Base-by-base conservation (phyloP, 2,888 invertebrate genomes). In the Macrophya alboannulata region DNA sequence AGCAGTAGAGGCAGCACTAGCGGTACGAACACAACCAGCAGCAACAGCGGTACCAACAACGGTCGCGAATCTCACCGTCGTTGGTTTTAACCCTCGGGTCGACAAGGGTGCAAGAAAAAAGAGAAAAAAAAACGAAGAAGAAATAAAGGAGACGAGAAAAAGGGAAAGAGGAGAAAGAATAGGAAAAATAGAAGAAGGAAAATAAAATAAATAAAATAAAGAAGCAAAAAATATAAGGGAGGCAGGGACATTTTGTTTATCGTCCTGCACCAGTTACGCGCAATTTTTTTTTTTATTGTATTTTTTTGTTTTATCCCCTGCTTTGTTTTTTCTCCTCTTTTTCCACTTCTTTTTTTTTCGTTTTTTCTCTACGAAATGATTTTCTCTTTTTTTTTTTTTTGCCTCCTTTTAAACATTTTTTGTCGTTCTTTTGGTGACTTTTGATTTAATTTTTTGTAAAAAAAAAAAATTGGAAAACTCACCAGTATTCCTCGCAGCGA, bases 401-500 rank as follows among this genome's bases (percentile, higher is more conserved):
- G 17, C 71, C 17, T 71, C 6, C 0, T 4, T 40, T 40, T 17
- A 15, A 12, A n/a, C n/a, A n/a, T n/a, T 17, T 2, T 15, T 71
- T 40, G 37, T 40, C 1, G 12, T 37, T 17, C 17, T 17, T n/a
- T 4, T n/a, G 37, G 17, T 1, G 17, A 17, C 17, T 71, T 15
- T 0, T 4, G 17, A n/a, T 40, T 21, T 3, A 17, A 40, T n/a
- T 72, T 17, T 17, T n/a, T 43, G 2, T 9, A 45, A 5, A n/a
- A n/a, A n/a, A n/a, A n/a, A 8, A 37, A 37, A 68, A 37, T 68
- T 68, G 6, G 6, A 2, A 15, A 55, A 91, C 92, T 91, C 87
- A 93, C 93, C 93, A 89, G 91, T 90, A 90, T 92, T 92, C 91
- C 92, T 91, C 87, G 92, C 91, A 86, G 91, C 90, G 86, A 92